Percentiles rank a stretch among this genome's conserved stretches.
These are phyloP conservation scores for Cebidichthys violaceus DNA, from an alignment of 2,113 vertebrate species.

Conservation along the genomic window DNA sequence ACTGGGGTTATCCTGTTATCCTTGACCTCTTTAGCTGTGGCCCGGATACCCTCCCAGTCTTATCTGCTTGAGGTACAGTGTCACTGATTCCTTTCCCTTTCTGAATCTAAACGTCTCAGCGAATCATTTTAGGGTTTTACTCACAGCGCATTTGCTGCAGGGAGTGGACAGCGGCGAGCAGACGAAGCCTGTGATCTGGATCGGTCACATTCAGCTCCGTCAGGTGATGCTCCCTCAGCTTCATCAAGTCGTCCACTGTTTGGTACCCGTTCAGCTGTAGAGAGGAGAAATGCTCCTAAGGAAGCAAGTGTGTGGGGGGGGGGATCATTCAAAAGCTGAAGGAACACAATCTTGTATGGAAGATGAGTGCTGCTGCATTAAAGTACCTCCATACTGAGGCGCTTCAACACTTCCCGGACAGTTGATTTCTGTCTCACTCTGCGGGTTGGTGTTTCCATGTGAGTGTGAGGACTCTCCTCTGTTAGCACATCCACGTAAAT, in stretches of 20 bases:
- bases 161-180: slow-evolving; percentile 87
- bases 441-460: slow-evolving; percentile 72
- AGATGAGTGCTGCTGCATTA: neutral
- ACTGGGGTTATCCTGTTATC: slow-evolving; percentile 57
- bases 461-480: slow-evolving; percentile 78
- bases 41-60: slow-evolving; percentile 21
- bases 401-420: slow-evolving; percentile 87
- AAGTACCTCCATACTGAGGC: slow-evolving; percentile 87
- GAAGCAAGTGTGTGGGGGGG: neutral
- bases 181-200: slow-evolving; percentile 87
- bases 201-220: slow-evolving; percentile 90
- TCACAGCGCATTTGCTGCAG: slow-evolving; percentile 88
- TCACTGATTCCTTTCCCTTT: slow-evolving; percentile 24
- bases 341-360: neutral
- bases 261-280: slow-evolving; percentile 91
- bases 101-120: slow-evolving; percentile 7
- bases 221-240: slow-evolving; percentile 89
- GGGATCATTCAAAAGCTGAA: neutral
- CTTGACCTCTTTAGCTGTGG: slow-evolving; percentile 45
- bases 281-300: slow-evolving; percentile 88
- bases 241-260: slow-evolving; percentile 89
- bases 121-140: slow-evolving; percentile 58
- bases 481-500: slow-evolving; percentile 91
- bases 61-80: slow-evolving; percentile 24
- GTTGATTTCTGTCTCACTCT: slow-evolving; percentile 81